Base-by-base conservation (phyloP, 2,888 invertebrate genomes). In the Chalcosyrphus nemorum region DNA sequence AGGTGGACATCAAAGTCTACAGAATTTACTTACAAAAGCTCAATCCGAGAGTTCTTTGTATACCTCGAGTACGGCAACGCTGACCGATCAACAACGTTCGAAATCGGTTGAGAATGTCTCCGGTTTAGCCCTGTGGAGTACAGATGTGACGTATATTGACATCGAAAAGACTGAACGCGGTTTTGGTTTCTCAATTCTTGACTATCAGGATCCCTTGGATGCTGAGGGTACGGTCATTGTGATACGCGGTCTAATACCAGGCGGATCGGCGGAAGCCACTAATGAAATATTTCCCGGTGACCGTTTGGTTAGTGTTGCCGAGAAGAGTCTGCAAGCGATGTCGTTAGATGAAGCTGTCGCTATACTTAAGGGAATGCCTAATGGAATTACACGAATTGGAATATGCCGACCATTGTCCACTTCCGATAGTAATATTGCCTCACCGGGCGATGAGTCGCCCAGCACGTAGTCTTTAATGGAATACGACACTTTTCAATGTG, bases 161-260 rank as follows among this genome's bases (percentile, higher is more conserved):
- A 94, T 99, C 86, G 93, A 95, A 76, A 99, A 99, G 93, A 97
- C 97, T 87, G 98, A 98, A 89, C 95, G 97, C 88, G 99, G 99
- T 63, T 95, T 99, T 82, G 99, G 99, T 86, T 99, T 99, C 93
- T 98, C 98, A 87, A 98, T 99, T 89, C 94, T 99, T 86, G 99
- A 98, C 92, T 98, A 98, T 92, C 98, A 98, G 94, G 99, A 99
- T 92, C 99, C 99, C 43, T 93, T 98, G 89, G 98, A 99, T 93
- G 95, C 97, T 72, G 95, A 95, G 89, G 97, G 98, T 89, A 98
- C 98, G 87, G 98, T 99, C 87, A 99, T 99, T 92, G 98, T 99
- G 86, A 97, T 99, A 88, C 94, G 98, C 88, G 98, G 98, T 90
- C 93, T 99, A 87, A 99, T 99, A 71, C 99, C 99, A 32, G 98